Base-by-base conservation (phyloP, 92 coral and sea anemone genomes). In the Isaurus tuberculatus region DNA sequence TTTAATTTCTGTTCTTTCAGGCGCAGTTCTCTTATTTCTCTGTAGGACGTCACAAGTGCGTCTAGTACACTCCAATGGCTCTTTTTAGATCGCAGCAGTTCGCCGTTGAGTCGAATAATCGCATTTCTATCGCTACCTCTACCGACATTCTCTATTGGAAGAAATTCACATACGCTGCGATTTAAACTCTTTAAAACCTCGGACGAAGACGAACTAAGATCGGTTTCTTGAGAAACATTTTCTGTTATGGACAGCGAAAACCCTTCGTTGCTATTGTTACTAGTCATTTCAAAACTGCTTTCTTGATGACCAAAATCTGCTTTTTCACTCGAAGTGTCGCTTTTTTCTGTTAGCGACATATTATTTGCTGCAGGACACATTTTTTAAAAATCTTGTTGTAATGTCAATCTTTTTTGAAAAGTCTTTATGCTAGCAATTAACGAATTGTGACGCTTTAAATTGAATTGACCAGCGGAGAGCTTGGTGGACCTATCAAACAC, bases 1-100 rank as follows among this genome's bases (percentile, higher is more conserved):
- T 86, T 90, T 8, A 81, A 65, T 37, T 92, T 67, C 36, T 91
- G 92, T 67, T 93, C 97, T 42, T 89, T 88, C 40, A 88, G 27
- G 46, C 94, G 89, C 27, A 93, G 89, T 36, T 86, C 88, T 51
- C 87, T 86, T 34, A 93, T 88, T 73, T 91, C 97, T 48, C 88
- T 81, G 64, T 89, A 89, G 22, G 97, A 92, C 26, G 70, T 83
- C 36, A 84, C 87, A 11, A 93, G 75, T 17, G 94, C 94, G 82
- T 93, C 97, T 29, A 93, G 65, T 0, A 89, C 94, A 28, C 91
- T 83, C 97, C 97, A 93, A 42, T 93, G 88, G 67, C 90, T 89
- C 27, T 69, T 71, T 68, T 93, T 91, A 10, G 97, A 86, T 58
- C 88, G 89, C 36, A 93, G 58, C 57, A 93, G 88, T 58, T 93